Evolutionary conservation across 2,113 vertebrate genomes (phyloP).

Genomic region (Lampris incognitus): DNA sequence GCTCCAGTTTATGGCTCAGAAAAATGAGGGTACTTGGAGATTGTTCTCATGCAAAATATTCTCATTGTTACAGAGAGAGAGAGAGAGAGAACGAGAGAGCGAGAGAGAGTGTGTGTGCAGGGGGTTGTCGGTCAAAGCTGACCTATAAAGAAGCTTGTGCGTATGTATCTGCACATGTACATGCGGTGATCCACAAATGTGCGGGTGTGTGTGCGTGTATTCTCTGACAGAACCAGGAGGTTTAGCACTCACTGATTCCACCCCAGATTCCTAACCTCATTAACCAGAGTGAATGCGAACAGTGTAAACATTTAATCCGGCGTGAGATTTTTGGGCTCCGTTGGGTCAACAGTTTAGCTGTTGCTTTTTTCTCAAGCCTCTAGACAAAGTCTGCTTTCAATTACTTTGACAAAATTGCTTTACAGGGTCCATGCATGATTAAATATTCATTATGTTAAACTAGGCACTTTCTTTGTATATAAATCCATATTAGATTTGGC

Average conservation of each 20-base stretch:
- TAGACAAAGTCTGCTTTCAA: constrained; percentile 89
- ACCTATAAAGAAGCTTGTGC: constrained; percentile 17
- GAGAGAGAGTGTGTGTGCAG: background rate
- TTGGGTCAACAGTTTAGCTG: constrained; percentile 85
- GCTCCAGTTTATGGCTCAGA: too few species aligned
- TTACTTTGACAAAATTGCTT: constrained; percentile 91
- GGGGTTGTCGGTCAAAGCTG: background rate
- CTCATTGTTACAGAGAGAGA: background rate
- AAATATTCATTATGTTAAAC: constrained; percentile 93
- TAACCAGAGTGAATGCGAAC: constrained; percentile 79
- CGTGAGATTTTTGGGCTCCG: constrained; percentile 77
- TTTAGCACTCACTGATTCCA: constrained; percentile 73
- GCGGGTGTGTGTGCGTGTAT: constrained; percentile 23
- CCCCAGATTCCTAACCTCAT: constrained; percentile 79
- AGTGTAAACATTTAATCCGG: constrained; percentile 85
- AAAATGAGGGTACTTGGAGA: too few species aligned
- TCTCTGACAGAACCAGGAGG: constrained; percentile 69
- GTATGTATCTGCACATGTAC: constrained; percentile 9
- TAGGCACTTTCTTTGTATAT: constrained; percentile 87
- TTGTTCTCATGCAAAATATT: too few species aligned
- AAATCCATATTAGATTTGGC: constrained; percentile 87
- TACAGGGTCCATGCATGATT: constrained; percentile 86
- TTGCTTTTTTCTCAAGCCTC: constrained; percentile 63
- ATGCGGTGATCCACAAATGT: constrained; percentile 23
- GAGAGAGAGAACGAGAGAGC: constrained; percentile 6